Evolutionary conservation across 92 coral and sea anemone species (phyloP), one percentile per base, ranked within the genome.

Genomic region (Epizoanthus scotinus): DNA sequence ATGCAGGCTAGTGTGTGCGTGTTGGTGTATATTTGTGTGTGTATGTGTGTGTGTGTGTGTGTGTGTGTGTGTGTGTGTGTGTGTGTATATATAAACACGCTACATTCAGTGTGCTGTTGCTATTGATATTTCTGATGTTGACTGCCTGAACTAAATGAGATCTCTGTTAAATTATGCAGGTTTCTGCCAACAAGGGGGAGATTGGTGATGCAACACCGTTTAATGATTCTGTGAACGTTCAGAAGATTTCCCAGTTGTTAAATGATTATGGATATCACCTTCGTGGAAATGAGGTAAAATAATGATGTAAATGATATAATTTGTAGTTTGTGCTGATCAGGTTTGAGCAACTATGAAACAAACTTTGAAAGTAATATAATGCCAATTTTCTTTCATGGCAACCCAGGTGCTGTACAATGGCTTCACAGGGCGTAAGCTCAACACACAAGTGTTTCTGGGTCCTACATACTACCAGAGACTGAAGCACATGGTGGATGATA

Each of bases 191-290:
- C 84, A 95, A 95, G 81, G 99, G 99, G 15, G 99, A 95, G 82
- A 95, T 95, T 27, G 99, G 99, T 52, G 99, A 95, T 44, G 99
- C 99, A 49, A 95, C 99, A 18, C 99, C 99, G 9, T 95, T 95
- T 44, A 95, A 95, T 58, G 99, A 95, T 27, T 94, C 99, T 54
- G 99, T 95, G 57, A 95, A 95, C 66, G 99, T 95, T 25, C 99
- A 95, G 94, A 95, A 95, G 53, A 83, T 95, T 63, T 95, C 99
- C 19, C 98, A 93, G 42, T 94, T 95, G 26, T 97, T 95, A 38
- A 91, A 94, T 78, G 99, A 95, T 72, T 95, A 95, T 67, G 99
- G 98, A 36, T 95, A 95, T 60, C 99, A 95, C 70, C 86, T 95
- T 71, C 77, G 99, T 83, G 99, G 99, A 57, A 95, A 95, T 64